Evolutionary conservation across 2,888 invertebrate genomes (phyloP).

Genomic region (Xestia sexstrigata): DNA sequence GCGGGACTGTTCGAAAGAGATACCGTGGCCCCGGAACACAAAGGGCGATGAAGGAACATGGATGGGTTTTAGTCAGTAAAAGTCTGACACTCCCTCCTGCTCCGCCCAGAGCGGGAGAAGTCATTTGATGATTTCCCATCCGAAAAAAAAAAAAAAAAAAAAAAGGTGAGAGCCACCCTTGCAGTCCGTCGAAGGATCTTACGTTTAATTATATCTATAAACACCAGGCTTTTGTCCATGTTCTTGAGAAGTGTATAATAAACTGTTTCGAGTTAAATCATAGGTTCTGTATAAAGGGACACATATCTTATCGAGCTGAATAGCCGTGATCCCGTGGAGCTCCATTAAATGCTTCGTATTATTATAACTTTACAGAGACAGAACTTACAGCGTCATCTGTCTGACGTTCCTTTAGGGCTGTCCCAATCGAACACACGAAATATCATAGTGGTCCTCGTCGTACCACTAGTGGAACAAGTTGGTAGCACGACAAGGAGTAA

Average conservation of each 20-base stretch:
- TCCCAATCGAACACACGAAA: not conserved
- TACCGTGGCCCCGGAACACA: too few relatives aligned
- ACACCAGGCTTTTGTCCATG: not conserved
- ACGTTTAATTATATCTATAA: constrained; percentile 1
- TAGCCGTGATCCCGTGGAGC: constrained; percentile 20
- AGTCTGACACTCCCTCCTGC: too few relatives aligned
- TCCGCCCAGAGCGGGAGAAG: too few relatives aligned
- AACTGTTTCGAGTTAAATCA: constrained; percentile 11
- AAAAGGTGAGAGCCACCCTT: not conserved
- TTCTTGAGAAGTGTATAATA: constrained; percentile 3
- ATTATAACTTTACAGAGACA: constrained; percentile 61
- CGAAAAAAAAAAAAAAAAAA: too few relatives aligned
- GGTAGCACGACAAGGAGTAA: too few relatives aligned
- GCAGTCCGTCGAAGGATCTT: not conserved
- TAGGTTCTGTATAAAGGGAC: constrained; percentile 22
- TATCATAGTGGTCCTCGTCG: not conserved
- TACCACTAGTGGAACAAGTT: too few relatives aligned
- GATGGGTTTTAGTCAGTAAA: too few relatives aligned
- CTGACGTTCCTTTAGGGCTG: constrained; percentile 49
- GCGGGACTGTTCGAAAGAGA: too few relatives aligned
- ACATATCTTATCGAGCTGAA: constrained; percentile 28
- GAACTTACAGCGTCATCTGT: constrained; percentile 64
- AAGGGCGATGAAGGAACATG: too few relatives aligned
- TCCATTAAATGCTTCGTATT: constrained; percentile 62
- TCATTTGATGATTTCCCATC: too few relatives aligned